Conservation (phyloP, 2,888 invertebrate species). For the Cataglyphis livida region DNA sequence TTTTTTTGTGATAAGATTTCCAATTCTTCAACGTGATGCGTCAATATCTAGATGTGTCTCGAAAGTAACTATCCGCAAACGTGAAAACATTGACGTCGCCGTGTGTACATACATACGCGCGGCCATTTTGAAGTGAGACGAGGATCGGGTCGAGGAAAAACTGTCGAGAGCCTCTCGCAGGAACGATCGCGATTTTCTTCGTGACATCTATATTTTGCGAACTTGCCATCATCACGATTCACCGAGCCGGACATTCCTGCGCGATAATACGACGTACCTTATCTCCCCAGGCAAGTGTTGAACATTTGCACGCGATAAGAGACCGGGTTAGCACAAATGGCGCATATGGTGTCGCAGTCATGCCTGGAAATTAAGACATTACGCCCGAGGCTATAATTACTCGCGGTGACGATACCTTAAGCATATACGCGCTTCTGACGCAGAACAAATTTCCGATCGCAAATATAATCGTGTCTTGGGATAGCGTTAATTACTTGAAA, state of each 20-base stretch:
- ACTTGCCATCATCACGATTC: constrained; percentile 29
- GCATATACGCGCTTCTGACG: constrained; percentile 17
- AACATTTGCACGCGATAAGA: constrained; percentile 71
- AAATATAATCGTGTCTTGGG: constrained; percentile 10
- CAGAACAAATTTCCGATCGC: constrained; percentile 37
- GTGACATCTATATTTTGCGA: not conserved
- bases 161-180: not conserved
- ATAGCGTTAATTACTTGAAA: constrained; percentile 45
- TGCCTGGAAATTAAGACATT: constrained; percentile 66
- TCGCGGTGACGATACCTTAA: constrained; percentile 9
- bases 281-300: constrained; percentile 64
- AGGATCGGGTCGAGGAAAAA: not conserved
- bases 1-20: not conserved
- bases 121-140: not conserved
- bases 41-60: not conserved
- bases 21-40: not conserved
- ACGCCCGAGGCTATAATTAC: constrained; percentile 52
- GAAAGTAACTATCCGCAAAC: not conserved
- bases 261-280: constrained; percentile 44
- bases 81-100: not conserved
- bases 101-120: not conserved
- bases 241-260: not conserved
- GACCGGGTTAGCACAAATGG: constrained; percentile 70
- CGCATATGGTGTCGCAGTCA: constrained; percentile 42
- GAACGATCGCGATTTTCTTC: constrained; percentile 6